Base-by-base conservation (phyloP, 2,888 invertebrate genomes). In the Norana najaformis region DNA sequence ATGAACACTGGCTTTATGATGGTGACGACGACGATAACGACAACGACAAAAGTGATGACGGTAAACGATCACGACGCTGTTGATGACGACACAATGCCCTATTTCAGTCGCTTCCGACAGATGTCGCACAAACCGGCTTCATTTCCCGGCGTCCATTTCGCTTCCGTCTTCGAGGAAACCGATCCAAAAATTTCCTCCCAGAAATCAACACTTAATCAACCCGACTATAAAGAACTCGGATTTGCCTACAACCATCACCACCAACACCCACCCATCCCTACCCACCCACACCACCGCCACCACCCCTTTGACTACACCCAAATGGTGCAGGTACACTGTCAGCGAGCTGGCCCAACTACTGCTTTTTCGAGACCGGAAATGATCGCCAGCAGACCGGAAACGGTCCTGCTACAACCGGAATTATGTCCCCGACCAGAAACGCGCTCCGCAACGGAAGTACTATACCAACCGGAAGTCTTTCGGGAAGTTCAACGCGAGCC, bases 291-390 rank as follows among this genome's bases (percentile, higher is more conserved):
- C 34, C 85, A 85, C 36, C 85, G 35, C 85, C 37, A 85, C 53
- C 53, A 53, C 23, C 53, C 16, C 36, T 34, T 36, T 37, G 85
- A 85, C 36, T 85, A 85, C 85, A 85, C 85, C 35, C 85, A 85
- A 37, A 85, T 85, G 85, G 37, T 85, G 20, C 85, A 85, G 85
- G 85, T 85, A 8, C 85, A 85, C 85, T 85, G 85, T 37, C 35
- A 85, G 85, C 34, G n/a, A 14, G 36, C 83, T 34, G 5, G 5
- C 36, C 2, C 30, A 69, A 36, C 37, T 3, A 13, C 85, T 37
- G 36, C 36, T 18, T 85, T 1, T 1, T 6, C 36, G 20, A 37
- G 20, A 85, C 85, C 85, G 85, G 85, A 85, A 36, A 37, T 14
- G 85, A n/a, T 30, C 14, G 35, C 85, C 36, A n/a, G 35, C 36